Percentiles rank a stretch among this genome's conserved stretches.
Evolutionary conservation across 1,140 invertebrate species (phyloP).

Genomic region (Limonius californicus): DNA sequence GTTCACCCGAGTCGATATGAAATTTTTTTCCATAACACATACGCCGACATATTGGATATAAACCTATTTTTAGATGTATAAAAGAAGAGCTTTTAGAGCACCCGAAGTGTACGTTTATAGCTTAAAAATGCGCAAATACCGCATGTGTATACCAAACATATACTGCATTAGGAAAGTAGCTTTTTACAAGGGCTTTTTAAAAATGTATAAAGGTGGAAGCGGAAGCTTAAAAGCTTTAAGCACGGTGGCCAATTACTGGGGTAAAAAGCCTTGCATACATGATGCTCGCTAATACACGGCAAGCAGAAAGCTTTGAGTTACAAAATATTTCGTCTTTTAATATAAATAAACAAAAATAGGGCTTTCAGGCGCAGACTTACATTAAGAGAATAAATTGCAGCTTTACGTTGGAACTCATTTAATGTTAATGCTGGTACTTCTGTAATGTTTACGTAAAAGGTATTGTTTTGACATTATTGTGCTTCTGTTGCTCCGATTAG

Average conservation of each 20-base stretch:
- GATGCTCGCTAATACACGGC: slow-evolving; percentile 3
- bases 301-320: slow-evolving; percentile 3
- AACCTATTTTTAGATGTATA: slow-evolving; percentile 1
- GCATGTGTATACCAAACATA: slow-evolving; percentile 25
- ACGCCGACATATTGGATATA: background rate
- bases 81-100: slow-evolving; percentile 15
- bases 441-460: too few relatives aligned
- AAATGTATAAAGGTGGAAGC: slow-evolving; percentile 46
- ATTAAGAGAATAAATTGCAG: background rate
- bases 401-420: too few relatives aligned
- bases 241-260: slow-evolving; percentile 43
- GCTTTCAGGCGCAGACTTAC: background rate
- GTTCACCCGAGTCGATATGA: too few relatives aligned
- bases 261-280: slow-evolving; percentile 43
- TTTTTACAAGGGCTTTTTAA: slow-evolving; percentile 41
- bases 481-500: too few relatives aligned
- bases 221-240: slow-evolving; percentile 44
- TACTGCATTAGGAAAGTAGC: slow-evolving; percentile 29
- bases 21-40: background rate
- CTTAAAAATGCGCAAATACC: slow-evolving; percentile 22
- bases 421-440: too few relatives aligned
- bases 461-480: too few relatives aligned
- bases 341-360: slow-evolving; percentile 7
- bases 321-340: slow-evolving; percentile 10
- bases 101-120: slow-evolving; percentile 11